A percentile compares a stretch with the other conserved stretches of the same genome.
phyloP scores from a whole-genome alignment of 2,113 vertebrate species.

The Salvelinus namaycush region DNA sequence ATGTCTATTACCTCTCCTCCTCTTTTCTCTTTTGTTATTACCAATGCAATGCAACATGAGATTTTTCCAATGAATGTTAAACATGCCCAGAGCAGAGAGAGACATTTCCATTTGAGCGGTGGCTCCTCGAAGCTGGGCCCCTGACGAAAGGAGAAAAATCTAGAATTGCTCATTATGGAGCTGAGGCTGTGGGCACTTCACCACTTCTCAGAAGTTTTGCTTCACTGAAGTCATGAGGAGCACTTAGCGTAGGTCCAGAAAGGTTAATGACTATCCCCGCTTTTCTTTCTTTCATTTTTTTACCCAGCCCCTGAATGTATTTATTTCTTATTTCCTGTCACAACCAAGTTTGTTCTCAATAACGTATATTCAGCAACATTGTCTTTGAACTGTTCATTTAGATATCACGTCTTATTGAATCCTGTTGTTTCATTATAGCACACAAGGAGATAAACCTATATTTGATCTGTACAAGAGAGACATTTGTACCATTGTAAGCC shows the following conservation, averaged over 20 bases:
- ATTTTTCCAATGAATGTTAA: conserved; percentile 12
- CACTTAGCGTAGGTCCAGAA: conserved; percentile 15
- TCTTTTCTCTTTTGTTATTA: background rate
- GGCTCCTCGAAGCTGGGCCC: background rate
- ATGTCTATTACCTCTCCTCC: background rate
- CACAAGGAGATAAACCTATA: background rate
- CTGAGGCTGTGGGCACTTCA: conserved; percentile 6
- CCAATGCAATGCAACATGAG: background rate
- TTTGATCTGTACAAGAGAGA: background rate
- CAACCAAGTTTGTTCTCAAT: background rate
- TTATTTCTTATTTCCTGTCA: background rate
- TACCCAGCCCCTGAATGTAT: background rate
- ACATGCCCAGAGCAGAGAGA: conserved; percentile 7
- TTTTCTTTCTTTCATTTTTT: conserved; percentile 10
- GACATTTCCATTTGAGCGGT: conserved; percentile 12
- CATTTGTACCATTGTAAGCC: background rate
- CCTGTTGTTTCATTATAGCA: background rate
- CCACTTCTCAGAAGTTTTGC: conserved; percentile 3
- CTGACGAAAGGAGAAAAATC: background rate
- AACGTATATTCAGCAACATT: background rate
- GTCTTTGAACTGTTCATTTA: background rate
- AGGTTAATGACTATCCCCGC: conserved; percentile 27
- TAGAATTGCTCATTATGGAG: conserved; percentile 3
- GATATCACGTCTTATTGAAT: background rate
- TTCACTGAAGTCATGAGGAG: conserved; percentile 23